Percentiles rank a stretch among this genome's conserved stretches.
Conservation (phyloP, 2,888 invertebrate genomes). For the Drosophila suboccidentalis region DNA sequence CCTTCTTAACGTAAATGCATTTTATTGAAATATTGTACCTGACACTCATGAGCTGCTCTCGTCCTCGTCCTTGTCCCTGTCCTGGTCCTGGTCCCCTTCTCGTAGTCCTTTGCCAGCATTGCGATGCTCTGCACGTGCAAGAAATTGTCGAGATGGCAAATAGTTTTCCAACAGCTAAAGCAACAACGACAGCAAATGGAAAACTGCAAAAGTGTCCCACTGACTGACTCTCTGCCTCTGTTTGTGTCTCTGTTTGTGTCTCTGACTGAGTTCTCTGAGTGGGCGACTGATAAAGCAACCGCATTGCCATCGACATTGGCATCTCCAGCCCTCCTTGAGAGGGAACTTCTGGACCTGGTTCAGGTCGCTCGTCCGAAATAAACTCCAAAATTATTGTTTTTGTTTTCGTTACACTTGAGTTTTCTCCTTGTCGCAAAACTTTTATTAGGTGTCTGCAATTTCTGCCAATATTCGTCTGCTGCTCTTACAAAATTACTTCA, state of each 20-base stretch:
- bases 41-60: conserved; percentile 41
- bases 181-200: conserved; percentile 70
- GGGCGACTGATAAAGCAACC: conserved; percentile 24
- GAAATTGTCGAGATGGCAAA: conserved; percentile 82
- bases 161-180: conserved; percentile 72
- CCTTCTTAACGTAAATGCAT: conserved; percentile 61
- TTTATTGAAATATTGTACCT: conserved; percentile 78
- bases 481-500: conserved; percentile 70
- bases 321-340: not conserved
- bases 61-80: not conserved
- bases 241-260: conserved; percentile 32
- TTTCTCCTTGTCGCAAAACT: conserved; percentile 74
- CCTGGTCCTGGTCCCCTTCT: not conserved
- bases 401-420: conserved; percentile 78
- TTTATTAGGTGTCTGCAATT: conserved; percentile 81
- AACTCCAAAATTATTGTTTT: conserved; percentile 80
- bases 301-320: conserved; percentile 1
- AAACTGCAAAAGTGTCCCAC: conserved; percentile 73
- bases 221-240: conserved; percentile 61
- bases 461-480: conserved; percentile 64
- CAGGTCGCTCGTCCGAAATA: conserved; percentile 50
- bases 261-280: conserved; percentile 15
- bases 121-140: conserved; percentile 75
- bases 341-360: conserved; percentile 7
- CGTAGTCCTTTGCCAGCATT: conserved; percentile 36